A percentile compares a stretch with the other conserved stretches of the same genome.
Evolutionary conservation across 2,797 vertebrate species (phyloP).

Genomic region (Melopsittacus undulatus): DNA sequence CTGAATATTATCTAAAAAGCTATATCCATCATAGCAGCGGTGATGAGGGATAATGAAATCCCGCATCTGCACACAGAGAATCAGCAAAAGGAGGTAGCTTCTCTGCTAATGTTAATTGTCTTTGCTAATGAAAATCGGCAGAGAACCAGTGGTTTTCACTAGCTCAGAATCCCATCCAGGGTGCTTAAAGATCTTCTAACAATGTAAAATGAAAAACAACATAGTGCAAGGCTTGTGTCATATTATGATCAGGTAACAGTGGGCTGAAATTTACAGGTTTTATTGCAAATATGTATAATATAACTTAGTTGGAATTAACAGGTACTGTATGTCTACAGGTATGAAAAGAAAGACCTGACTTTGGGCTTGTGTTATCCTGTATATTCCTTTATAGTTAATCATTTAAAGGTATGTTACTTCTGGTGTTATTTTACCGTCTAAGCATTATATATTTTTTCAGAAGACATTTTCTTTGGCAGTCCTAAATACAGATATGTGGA

Average conservation of each 20-base stretch:
- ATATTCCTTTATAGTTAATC: not conserved
- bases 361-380: not conserved
- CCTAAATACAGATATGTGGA: not conserved
- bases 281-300: not conserved
- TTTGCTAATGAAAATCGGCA: not conserved
- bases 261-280: not conserved
- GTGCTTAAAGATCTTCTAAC: not conserved
- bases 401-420: not conserved
- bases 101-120: not conserved
- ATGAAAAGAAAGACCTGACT: not conserved
- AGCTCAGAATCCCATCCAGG: not conserved
- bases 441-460: not conserved
- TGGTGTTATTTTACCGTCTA: not conserved
- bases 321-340: not conserved
- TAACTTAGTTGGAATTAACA: not conserved
- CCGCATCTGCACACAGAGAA: not conserved
- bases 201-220: not conserved
- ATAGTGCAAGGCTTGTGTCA: not conserved
- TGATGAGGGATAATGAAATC: constrained; percentile 3
- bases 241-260: not conserved
- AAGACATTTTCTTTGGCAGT: not conserved
- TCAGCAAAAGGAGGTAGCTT: not conserved
- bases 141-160: not conserved
- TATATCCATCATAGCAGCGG: not conserved
- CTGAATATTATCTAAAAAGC: not conserved